Evolutionary conservation across 2,888 invertebrate species (phyloP).

Genomic region (Alcis repandata): DNA sequence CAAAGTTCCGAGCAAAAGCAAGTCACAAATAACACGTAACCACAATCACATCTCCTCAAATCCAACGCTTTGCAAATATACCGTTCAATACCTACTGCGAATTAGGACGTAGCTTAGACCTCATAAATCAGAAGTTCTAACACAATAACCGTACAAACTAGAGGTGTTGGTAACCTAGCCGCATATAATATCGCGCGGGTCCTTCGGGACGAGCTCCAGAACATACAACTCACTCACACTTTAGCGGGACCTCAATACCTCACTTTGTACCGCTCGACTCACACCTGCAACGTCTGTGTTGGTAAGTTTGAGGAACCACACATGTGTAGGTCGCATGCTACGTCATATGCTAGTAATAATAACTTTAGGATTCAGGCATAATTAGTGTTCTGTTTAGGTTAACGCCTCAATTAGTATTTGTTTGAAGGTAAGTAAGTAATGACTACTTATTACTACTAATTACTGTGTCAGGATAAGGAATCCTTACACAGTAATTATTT

Average conservation of each 20-base stretch:
- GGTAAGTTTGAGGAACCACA: not conserved
- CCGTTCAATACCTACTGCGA: conserved; percentile 12
- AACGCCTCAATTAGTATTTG: not conserved
- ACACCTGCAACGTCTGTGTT: conserved; percentile 4
- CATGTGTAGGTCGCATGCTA: not conserved
- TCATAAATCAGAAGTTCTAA: conserved; percentile 47
- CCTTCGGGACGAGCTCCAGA: conserved; percentile 6
- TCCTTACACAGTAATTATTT: too few species aligned
- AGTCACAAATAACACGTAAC: not conserved
- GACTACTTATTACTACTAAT: too few species aligned
- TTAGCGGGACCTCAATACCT: conserved; percentile 4
- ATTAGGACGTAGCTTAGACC: conserved; percentile 27
- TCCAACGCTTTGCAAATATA: not conserved
- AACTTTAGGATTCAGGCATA: not conserved
- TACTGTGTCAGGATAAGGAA: too few species aligned
- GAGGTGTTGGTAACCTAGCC: conserved; percentile 43
- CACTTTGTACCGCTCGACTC: not conserved
- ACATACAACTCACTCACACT: conserved; percentile 1
- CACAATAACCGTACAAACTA: conserved; percentile 45
- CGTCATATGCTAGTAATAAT: not conserved
- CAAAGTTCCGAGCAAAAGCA: not conserved
- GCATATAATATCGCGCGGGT: conserved; percentile 40
- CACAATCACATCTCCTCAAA: not conserved
- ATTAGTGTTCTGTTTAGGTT: not conserved
- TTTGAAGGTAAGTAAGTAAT: not conserved